Conservation (phyloP, 2,888 invertebrate genomes). For the Agrilus cyanescens region DNA sequence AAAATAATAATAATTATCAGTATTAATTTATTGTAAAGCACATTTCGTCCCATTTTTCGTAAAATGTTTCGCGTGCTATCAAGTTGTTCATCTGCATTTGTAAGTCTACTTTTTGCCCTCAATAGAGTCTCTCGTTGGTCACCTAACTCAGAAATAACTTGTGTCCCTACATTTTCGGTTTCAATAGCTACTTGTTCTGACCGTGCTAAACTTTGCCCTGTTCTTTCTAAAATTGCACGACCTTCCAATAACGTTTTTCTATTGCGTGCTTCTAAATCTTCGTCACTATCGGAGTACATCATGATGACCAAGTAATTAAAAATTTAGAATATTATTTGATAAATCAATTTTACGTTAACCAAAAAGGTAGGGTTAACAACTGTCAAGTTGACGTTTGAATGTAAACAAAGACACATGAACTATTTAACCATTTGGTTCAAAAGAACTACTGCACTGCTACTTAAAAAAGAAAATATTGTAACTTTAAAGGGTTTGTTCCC, state of each 20-base stretch:
- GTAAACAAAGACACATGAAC: too few relatives aligned
- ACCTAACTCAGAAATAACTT: constrained; percentile 63
- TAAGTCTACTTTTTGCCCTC: constrained; percentile 51
- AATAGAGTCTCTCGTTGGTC: constrained; percentile 64
- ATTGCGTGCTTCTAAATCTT: constrained; percentile 43
- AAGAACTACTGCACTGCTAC: too few relatives aligned
- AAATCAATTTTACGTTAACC: too few relatives aligned
- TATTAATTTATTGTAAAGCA: constrained; percentile 64
- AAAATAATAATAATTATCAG: constrained; percentile 60
- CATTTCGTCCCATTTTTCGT: constrained; percentile 52
- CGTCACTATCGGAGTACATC: constrained; percentile 1
- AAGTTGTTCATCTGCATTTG: constrained; percentile 59
- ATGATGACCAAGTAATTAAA: too few relatives aligned
- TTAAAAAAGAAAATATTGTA: too few relatives aligned
- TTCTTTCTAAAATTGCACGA: constrained; percentile 43
- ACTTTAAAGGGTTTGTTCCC: too few relatives aligned
- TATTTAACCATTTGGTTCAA: too few relatives aligned
- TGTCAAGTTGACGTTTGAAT: too few relatives aligned
- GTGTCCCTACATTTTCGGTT: constrained; percentile 67
- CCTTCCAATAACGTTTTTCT: constrained; percentile 46
- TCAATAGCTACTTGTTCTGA: constrained; percentile 66
- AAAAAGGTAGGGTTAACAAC: too few relatives aligned
- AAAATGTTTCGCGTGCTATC: constrained; percentile 52
- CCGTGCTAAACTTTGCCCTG: constrained; percentile 51
- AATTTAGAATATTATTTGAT: too few relatives aligned